Base-by-base conservation (phyloP, 2,797 vertebrate species). In the Zenarchopterus dispar region DNA sequence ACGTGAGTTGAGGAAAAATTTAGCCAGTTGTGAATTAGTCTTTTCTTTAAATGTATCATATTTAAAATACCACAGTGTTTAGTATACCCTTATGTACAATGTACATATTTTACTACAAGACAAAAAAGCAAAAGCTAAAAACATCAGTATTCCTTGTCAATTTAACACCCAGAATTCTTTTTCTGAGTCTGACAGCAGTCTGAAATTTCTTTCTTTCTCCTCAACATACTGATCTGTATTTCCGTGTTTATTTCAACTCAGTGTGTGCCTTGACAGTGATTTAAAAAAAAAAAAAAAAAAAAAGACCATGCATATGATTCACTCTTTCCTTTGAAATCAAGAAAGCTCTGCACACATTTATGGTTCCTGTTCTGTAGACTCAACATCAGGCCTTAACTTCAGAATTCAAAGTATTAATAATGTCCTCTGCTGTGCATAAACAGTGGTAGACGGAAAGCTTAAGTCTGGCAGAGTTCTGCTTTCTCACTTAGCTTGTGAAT, bases 401-500 rank as follows among this genome's bases (percentile, higher is more conserved):
- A 7, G 42, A 44, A 44, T 8, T 43, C 42, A 43, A 17, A n/a
- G 42, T 19, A 9, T 19, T 9, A 45, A 45, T 45, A 19, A 18
- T 21, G n/a, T 45, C 43, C 10, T 45, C 19, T n/a, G 15, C 43
- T 18, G 43, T 8, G 4, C 28, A 28, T 28, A 28, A 28, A 28
- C 28, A 28, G 28, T 28, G 28, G 28, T 28, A 1, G 28, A 28
- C 7, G 5, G 2, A 28, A 28, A 28, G 28, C 28, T 28, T 28
- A 8, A 28, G 28, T 7, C 28, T 28, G 28, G 8, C 28, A 28
- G 28, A 28, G 28, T 44, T 58, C 56, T 58, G 49, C 60, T 71
- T 67, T 61, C 64, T 61, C 57, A 36, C 73, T 66, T 51, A 45
- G 62, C 58, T 77, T 77, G 63, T 79, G 53, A 17, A 75, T 81